A percentile compares a stretch with the other conserved stretches of the same genome.
Conservation (phyloP, 2,888 invertebrate species). For the Stenodera caucasica region DNA sequence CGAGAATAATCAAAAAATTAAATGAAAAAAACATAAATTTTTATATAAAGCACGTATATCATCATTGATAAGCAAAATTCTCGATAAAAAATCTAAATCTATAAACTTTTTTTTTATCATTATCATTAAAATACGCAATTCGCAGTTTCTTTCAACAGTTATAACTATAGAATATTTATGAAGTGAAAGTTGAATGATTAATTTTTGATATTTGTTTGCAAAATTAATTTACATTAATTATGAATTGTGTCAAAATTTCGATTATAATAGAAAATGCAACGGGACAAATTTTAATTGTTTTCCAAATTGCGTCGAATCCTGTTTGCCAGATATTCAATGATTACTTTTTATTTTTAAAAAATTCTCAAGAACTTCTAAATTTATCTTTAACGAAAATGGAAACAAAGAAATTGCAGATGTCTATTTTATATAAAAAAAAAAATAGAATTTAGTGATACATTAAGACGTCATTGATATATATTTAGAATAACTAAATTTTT, state of each 20-base stretch:
- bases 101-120: too few relatives aligned
- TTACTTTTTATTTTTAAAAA: not conserved
- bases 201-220: conserved; percentile 7
- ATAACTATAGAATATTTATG: not conserved
- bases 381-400: not conserved
- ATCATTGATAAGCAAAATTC: too few relatives aligned
- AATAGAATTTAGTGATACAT: not conserved
- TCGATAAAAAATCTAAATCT: too few relatives aligned
- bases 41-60: too few relatives aligned
- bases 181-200: not conserved
- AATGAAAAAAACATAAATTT: too few relatives aligned
- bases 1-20: too few relatives aligned
- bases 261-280: too few relatives aligned
- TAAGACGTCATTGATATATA: not conserved
- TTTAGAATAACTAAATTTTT: not conserved
- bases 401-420: not conserved
- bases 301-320: not conserved
- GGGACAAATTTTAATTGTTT: too few relatives aligned
- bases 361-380: not conserved
- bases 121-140: not conserved
- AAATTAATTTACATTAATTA: not conserved
- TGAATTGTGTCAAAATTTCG: too few relatives aligned
- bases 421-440: not conserved
- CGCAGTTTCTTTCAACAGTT: not conserved
- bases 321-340: not conserved